phyloP scores from a whole-genome alignment of 2,888 invertebrate genomes.

The Cheilosia soror region DNA sequence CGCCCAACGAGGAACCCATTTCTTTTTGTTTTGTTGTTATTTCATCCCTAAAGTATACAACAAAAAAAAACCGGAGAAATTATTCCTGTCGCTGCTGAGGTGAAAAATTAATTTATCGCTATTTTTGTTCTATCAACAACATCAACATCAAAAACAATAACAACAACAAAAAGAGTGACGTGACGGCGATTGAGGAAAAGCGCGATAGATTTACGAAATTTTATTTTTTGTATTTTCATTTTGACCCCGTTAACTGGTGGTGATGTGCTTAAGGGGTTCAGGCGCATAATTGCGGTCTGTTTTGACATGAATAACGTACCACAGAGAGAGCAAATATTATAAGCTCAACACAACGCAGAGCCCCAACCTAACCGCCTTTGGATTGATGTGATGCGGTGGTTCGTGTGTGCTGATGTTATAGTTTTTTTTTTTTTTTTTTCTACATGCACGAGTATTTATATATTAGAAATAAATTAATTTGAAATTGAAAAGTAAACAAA shows the following conservation, averaged over 20 bases:
- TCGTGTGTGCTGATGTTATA: constrained; percentile 14
- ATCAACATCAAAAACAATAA: constrained; percentile 19
- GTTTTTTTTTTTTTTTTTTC: constrained; percentile 11
- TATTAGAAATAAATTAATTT: constrained; percentile 59
- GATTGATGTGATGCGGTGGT: constrained; percentile 43
- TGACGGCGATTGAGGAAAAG: constrained; percentile 33
- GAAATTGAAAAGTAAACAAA: constrained; percentile 57
- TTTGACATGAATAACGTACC: constrained; percentile 54
- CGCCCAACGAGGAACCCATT: constrained; percentile 45
- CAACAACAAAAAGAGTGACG: background rate
- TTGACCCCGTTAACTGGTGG: constrained; percentile 39
- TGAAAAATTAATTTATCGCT: constrained; percentile 62
- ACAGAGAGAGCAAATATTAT: constrained; percentile 1
- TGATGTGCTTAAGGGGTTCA: constrained; percentile 1
- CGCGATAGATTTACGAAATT: constrained; percentile 18
- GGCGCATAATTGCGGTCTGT: constrained; percentile 55
- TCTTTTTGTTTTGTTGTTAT: background rate
- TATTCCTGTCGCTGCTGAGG: constrained; percentile 22
- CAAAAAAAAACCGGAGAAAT: background rate
- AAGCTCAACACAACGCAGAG: background rate
- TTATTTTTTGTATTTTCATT: background rate
- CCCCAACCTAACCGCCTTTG: constrained; percentile 2
- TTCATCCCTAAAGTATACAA: constrained; percentile 13
- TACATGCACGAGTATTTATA: background rate
- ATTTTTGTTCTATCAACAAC: constrained; percentile 41